Base-by-base conservation (phyloP, 2,888 invertebrate species). In the Colostygia pectinataria region DNA sequence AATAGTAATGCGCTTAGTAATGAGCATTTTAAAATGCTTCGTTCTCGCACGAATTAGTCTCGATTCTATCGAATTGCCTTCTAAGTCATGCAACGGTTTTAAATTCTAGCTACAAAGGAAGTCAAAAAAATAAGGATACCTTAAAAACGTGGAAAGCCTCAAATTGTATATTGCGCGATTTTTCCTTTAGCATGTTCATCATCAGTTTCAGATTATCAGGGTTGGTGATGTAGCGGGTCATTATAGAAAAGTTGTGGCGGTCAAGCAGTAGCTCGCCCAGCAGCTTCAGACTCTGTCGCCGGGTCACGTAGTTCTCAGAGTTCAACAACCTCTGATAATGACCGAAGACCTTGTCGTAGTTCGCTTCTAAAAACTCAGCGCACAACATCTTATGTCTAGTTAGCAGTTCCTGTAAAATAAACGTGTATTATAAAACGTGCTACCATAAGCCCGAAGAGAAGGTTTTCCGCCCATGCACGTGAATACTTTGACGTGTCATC, bases 141-240 rank as follows among this genome's bases (percentile, higher is more conserved):
- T 99, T 99, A 92, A 99, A 99, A 74, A 99, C 99, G 85, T 99
- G 99, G 93, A 99, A 99, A 91, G 99, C 99, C 92, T 99, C 99
- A 91, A 99, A 99, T 91, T 99, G 99, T 79, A 99, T 99, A 92
- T 99, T 99, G 73, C 99, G 95, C 70, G 99, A 98, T 85, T 99
- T 98, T 83, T 99, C 99, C 91, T 98, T 97, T 78, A 99, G 92
- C 98, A 99, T 98, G 87, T 99, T 99, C 99, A 99, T 99, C 99
- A 99, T 99, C 65, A 99, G 93, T 88, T 99, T 99, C 63, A 99
- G 93, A 92, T 99, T 99, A 85, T 99, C 99, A 20, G 99, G 99
- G 90, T 99, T 99, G 74, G 98, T 98, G 91, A 99, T 99, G 92
- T 99, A 99, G 75, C 97, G 95, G 59, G 97, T 97, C 97, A 97